Evolutionary conservation across 2,113 vertebrate species (phyloP).

Genomic region (Tylochromis polylepis): DNA sequence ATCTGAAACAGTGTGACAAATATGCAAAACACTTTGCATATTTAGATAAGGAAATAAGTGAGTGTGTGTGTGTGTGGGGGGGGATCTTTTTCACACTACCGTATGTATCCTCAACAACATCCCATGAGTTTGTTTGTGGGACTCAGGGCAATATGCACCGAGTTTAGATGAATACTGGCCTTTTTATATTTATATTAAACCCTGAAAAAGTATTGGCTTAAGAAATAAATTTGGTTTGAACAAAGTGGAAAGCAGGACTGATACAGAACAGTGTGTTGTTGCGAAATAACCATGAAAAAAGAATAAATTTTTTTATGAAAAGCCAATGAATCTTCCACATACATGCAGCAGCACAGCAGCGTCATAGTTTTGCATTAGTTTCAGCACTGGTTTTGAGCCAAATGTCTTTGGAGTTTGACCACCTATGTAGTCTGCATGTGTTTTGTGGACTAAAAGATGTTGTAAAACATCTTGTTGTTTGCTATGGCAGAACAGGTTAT

Average conservation of each 20-base stretch:
- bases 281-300: background rate
- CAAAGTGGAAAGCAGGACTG: background rate
- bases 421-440: background rate
- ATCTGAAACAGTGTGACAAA: background rate
- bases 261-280: background rate
- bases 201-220: background rate
- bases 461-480: background rate
- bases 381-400: background rate
- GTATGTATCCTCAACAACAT: background rate
- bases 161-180: background rate
- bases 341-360: background rate
- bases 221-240: background rate
- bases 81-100: background rate
- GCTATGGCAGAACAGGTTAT: background rate
- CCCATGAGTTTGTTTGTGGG: background rate
- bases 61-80: too few species aligned
- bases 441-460: background rate
- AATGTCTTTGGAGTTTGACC: background rate
- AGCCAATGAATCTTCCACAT: background rate
- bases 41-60: background rate
- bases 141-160: background rate
- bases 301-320: background rate
- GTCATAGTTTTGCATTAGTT: background rate
- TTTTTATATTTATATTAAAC: background rate
- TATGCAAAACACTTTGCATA: background rate